Base-by-base conservation (phyloP, 2,888 invertebrate genomes). In the Dioctria linearis region DNA sequence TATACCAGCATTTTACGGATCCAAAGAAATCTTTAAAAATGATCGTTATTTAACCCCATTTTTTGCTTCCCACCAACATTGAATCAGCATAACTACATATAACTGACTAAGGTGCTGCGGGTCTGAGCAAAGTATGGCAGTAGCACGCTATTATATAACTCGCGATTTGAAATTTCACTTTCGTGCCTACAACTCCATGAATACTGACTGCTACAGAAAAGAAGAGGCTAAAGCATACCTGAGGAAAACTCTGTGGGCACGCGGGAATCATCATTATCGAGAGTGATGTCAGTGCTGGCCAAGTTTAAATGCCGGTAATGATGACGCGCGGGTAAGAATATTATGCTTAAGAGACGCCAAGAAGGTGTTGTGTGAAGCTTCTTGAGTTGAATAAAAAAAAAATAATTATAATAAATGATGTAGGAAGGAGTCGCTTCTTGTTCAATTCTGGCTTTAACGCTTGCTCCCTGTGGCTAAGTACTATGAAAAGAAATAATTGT, bases 111-210 rank as follows among this genome's bases (percentile, higher is more conserved):
- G 40, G 51, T 46, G 71, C 54, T 71, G 40, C 54, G 71, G 9
- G 54, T 25, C 39, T 69, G 63, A 25, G 63, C 5, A 39, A 39
- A 5, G 6, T 63, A 63, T 39, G 11, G 46, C 69, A 49, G 51
- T 37, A 13, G 40, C 25, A 46, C 11, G 71, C n/a, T n/a, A n/a
- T 71, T 71, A 71, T 71, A 71, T 71, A 71, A 71, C 71, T 54
- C 13, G 4, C 8, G 25, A 71, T 71, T 71, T 71, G 71, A 39
- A 71, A 46, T 71, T 71, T 71, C 71, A 71, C 71, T 71, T 71
- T 71, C 71, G 49, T 71, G 54, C 71, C 71, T n/a, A 51, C 40
- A 49, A 5, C 39, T 54, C 3, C 51, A 40, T 9, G 51, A 37
- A 71, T 11, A n/a, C 25, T 25, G 25, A 25, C 25, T 46, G 46